Evolutionary conservation across 1,140 invertebrate genomes (phyloP).

Genomic region (Melitaea cinxia): DNA sequence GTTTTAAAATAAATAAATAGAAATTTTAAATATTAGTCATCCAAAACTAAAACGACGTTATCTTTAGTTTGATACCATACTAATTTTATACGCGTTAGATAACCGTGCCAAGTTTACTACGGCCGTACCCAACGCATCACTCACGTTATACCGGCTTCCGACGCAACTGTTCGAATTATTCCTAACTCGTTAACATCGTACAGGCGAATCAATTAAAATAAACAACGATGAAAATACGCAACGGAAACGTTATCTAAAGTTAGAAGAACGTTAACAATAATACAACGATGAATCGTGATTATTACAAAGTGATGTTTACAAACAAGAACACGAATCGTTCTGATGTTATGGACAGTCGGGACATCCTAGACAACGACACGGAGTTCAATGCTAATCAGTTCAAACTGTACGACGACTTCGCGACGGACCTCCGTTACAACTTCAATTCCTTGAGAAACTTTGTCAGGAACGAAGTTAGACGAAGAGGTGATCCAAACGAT

Average conservation of each 20-base stretch:
- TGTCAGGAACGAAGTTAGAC: conserved; percentile 50
- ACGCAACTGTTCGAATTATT: conserved; percentile 40
- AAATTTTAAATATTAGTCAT: no score
- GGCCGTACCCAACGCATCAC: conserved; percentile 34
- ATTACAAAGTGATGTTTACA: conserved; percentile 68
- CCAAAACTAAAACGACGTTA: conserved; percentile 9
- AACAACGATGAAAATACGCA: conserved; percentile 16
- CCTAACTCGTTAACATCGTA: conserved; percentile 7
- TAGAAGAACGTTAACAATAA: conserved; percentile 39
- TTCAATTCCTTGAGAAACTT: conserved; percentile 66
- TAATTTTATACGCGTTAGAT: conserved; percentile 31
- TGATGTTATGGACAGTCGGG: conserved; percentile 43
- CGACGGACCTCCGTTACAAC: conserved; percentile 64
- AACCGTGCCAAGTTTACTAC: conserved; percentile 39
- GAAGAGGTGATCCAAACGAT: conserved; percentile 66
- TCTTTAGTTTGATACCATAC: conserved; percentile 16
- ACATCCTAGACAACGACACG: conserved; percentile 70
- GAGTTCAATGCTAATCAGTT: conserved; percentile 77
- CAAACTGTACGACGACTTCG: conserved; percentile 75
- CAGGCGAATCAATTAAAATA: conserved; percentile 11
- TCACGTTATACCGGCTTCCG: conserved; percentile 27
- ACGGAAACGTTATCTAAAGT: conserved; percentile 24
- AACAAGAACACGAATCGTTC: conserved; percentile 50
- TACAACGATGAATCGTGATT: conserved; percentile 70
- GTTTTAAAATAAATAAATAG: no score